phyloP scores from a whole-genome alignment of 2,113 vertebrate species.

The Heloderma charlesbogerti region DNA sequence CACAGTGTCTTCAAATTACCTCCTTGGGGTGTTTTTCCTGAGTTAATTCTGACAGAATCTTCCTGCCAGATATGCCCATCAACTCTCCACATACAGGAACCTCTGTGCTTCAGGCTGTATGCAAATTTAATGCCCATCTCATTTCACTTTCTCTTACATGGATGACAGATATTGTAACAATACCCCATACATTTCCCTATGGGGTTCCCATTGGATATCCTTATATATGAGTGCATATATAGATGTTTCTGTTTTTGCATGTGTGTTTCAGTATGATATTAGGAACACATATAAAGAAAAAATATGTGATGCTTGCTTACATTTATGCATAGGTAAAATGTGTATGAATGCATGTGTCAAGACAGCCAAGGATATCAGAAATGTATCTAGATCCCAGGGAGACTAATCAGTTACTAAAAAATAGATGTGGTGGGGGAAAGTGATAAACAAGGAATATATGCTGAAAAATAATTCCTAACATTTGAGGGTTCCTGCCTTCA shows the following conservation, averaged over 20 bases:
- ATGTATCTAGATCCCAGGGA: slow-evolving; percentile 74
- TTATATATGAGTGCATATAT: slow-evolving; percentile 57
- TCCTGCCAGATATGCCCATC: slow-evolving; percentile 81
- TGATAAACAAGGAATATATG: slow-evolving; percentile 74
- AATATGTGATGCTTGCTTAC: slow-evolving; percentile 62
- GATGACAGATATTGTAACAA: slow-evolving; percentile 80
- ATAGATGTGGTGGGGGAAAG: slow-evolving; percentile 66
- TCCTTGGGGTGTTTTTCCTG: slow-evolving; percentile 82
- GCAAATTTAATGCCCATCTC: slow-evolving; percentile 84
- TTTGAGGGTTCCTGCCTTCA: slow-evolving; percentile 62
- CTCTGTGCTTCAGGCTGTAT: slow-evolving; percentile 83
- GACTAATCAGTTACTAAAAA: slow-evolving; percentile 78
- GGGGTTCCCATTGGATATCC: slow-evolving; percentile 71
- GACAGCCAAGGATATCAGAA: slow-evolving; percentile 70
- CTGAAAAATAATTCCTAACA: slow-evolving; percentile 72
- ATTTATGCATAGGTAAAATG: slow-evolving; percentile 66
- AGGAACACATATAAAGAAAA: slow-evolving; percentile 66
- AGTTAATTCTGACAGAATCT: slow-evolving; percentile 83
- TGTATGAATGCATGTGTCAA: slow-evolving; percentile 58
- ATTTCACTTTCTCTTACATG: slow-evolving; percentile 80
- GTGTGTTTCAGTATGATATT: slow-evolving; percentile 52
- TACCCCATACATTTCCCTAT: slow-evolving; percentile 73
- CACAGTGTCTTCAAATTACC: slow-evolving; percentile 83
- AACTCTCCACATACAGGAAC: slow-evolving; percentile 70
- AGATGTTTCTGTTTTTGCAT: slow-evolving; percentile 45